A percentile compares a stretch with the other conserved stretches of the same genome.
phyloP scores from a whole-genome alignment of 2,797 vertebrate species.

The Cheirogaleus major region DNA sequence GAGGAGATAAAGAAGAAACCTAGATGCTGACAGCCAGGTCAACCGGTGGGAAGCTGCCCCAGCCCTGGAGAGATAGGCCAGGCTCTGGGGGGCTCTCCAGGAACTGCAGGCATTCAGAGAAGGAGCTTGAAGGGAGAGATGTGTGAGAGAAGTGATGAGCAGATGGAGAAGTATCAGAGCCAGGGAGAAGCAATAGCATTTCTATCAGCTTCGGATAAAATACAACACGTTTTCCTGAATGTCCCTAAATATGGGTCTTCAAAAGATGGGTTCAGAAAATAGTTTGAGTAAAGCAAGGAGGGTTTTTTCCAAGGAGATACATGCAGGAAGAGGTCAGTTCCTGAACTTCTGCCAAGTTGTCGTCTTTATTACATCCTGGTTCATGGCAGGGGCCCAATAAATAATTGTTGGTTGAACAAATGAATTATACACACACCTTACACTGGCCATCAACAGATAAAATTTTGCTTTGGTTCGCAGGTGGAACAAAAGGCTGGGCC shows the following conservation, averaged over 20 bases:
- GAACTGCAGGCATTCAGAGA: not conserved
- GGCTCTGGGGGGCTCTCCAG: not conserved
- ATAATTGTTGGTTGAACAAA: not conserved
- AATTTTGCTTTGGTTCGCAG: constrained; percentile 4
- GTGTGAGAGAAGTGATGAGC: not conserved
- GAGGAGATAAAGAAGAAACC: not conserved
- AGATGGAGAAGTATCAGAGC: not conserved
- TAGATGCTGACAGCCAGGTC: not conserved
- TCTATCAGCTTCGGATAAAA: constrained; percentile 17
- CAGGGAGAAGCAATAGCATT: not conserved
- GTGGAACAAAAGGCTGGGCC: not conserved
- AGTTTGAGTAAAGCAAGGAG: constrained; percentile 1
- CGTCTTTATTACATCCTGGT: not conserved
- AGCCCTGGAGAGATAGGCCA: not conserved
- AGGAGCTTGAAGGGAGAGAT: not conserved
- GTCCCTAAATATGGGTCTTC: not conserved
- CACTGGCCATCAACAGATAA: not conserved
- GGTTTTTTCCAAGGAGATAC: not conserved
- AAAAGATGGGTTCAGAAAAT: constrained; percentile 21
- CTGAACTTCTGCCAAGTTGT: not conserved
- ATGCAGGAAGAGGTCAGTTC: not conserved
- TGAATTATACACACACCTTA: not conserved
- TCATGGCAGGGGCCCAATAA: not conserved
- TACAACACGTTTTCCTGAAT: not conserved
- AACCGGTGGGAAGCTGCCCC: not conserved